Evolutionary conservation across 2,888 invertebrate species (phyloP).

Genomic region (Ichneumoninae sp.): DNA sequence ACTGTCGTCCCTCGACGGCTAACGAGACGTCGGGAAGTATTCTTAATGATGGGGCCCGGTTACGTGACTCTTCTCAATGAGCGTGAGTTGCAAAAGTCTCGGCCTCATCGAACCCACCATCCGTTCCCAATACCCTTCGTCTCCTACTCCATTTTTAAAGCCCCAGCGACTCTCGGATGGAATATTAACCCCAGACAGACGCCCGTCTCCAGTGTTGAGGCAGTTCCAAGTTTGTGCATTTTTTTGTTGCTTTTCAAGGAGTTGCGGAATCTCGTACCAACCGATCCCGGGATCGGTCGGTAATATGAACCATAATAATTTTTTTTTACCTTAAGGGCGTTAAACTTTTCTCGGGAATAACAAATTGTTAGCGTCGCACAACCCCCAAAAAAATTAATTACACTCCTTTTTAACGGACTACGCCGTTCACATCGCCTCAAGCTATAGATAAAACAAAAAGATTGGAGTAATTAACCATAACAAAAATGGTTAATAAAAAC

Average conservation of each 20-base stretch:
- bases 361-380: neutral
- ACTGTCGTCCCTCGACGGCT: slow-evolving; percentile 45
- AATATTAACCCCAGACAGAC: neutral
- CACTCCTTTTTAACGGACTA: no score
- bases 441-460: no score
- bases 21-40: slow-evolving; percentile 60
- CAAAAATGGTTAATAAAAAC: no score
- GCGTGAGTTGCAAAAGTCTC: slow-evolving; percentile 26
- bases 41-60: slow-evolving; percentile 55
- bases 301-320: neutral
- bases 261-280: neutral
- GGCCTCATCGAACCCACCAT: slow-evolving; percentile 6
- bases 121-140: neutral
- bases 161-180: neutral
- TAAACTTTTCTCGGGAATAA: neutral
- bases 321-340: neutral
- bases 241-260: neutral
- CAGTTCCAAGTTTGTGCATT: neutral
- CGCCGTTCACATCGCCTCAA: no score
- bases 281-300: neutral
- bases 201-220: neutral
- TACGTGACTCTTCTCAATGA: slow-evolving; percentile 49
- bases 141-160: neutral
- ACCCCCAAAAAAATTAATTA: neutral
- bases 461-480: no score